phyloP scores from a whole-genome alignment of 2,888 invertebrate species.

The Belgica antarctica region DNA sequence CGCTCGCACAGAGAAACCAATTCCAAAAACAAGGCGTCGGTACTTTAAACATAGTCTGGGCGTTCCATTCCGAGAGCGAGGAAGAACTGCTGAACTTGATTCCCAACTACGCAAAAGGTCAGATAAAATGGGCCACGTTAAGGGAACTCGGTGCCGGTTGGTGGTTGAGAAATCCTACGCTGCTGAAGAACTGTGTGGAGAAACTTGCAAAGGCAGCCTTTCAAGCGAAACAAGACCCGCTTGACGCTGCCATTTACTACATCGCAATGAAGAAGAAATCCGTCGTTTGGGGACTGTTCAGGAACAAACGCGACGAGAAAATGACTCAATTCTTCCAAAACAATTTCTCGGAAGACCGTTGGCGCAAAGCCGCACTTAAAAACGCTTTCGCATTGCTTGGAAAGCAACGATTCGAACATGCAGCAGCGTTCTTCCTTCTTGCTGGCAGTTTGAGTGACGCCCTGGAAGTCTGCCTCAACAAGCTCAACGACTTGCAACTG shows the following conservation, averaged over 20 bases:
- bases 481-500: conserved; percentile 91
- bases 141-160: conserved; percentile 90
- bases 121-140: conserved; percentile 85
- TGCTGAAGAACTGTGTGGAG: conserved; percentile 82
- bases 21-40: conserved; percentile 84
- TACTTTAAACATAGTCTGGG: conserved; percentile 94
- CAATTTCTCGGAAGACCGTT: conserved; percentile 88
- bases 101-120: conserved; percentile 81
- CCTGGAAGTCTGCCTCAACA: conserved; percentile 78
- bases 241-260: conserved; percentile 97
- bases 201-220: conserved; percentile 92
- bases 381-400: conserved; percentile 96
- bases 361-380: conserved; percentile 96
- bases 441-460: conserved; percentile 94
- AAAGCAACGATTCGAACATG: conserved; percentile 94
- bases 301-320: conserved; percentile 79
- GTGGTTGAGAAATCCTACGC: conserved; percentile 87
- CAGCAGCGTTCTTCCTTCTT: conserved; percentile 96
- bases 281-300: conserved; percentile 91
- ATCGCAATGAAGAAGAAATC: conserved; percentile 98
- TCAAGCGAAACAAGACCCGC: conserved; percentile 86
- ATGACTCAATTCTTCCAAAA: conserved; percentile 96
- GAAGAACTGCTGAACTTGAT: conserved; percentile 88
- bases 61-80: conserved; percentile 97
- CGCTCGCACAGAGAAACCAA: conserved; percentile 80